Evolutionary conservation across 1,140 invertebrate species (phyloP), one percentile per base, ranked within the genome.

Genomic region (Orius insidiosus): DNA sequence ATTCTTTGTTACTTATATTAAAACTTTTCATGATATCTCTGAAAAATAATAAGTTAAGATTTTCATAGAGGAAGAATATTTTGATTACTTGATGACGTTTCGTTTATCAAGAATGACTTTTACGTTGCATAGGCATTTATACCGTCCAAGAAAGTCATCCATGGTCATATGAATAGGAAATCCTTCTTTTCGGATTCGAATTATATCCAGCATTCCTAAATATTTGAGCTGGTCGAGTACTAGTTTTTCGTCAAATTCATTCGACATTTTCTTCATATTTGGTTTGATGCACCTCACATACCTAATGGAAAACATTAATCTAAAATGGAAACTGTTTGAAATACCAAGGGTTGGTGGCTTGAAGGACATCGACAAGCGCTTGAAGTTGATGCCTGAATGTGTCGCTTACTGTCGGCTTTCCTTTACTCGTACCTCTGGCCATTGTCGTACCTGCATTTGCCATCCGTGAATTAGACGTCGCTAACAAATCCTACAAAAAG

Each of bases 281-380:
- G 92, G 89, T 60, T 96, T 96, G 52, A 96, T 92, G 59, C 92
- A 96, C 5, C 90, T 70, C 1, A 92, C 88, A 67, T 95, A 86
- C 80, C 80, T 83, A 34, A 30, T 18, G 13, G 11, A 33, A 3
- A 11, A 14, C n/a, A 45, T 45, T 16, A 45, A 13, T 5, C n/a
- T 24, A 9, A 6, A 13, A 31, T 45, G 3, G 11, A 45, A 45
- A 33, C 13, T 13, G n/a, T n/a, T 13, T 45, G 30, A 2, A 11
- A 10, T 62, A 92, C 90, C 89, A 96, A 6, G 89, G 86, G 42
- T 86, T 90, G 4, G 89, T 93, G 10, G 75, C 78, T 60, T 90
- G 85, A 2, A 94, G 65, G 45, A 94, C 84, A 58, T 94, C 89
- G 2, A 95, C 87, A 10, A 95, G 65, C 7, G 86, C 78, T 65